Percentiles rank a stretch among this genome's conserved stretches.
Conservation (phyloP, 1,140 invertebrate species). For the Holotrichia oblita region DNA sequence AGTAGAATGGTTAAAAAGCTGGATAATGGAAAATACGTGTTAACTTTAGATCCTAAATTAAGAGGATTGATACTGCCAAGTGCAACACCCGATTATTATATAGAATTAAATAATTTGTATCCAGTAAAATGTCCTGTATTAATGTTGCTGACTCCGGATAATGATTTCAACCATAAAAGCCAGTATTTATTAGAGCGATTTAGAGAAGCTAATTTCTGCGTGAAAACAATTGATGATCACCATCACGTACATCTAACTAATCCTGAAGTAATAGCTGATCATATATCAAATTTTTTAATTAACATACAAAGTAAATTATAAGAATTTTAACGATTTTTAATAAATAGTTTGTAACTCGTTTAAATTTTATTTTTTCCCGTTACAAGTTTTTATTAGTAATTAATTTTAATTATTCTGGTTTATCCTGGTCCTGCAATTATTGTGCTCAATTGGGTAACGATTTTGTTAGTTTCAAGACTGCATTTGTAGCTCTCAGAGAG, state of each 20-base stretch:
- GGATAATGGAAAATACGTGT: constrained; percentile 58
- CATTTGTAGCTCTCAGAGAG: too few species aligned
- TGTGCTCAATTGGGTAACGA: too few species aligned
- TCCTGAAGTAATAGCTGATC: constrained; percentile 64
- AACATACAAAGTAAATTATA: background rate
- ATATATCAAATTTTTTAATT: constrained; percentile 61
- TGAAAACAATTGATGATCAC: constrained; percentile 65
- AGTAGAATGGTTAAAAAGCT: constrained; percentile 60
- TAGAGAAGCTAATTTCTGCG: constrained; percentile 49
- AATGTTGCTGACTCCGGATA: constrained; percentile 53
- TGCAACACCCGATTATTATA: constrained; percentile 47
- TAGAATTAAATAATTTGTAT: constrained; percentile 55
- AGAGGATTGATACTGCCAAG: constrained; percentile 50
- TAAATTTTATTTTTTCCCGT: too few species aligned
- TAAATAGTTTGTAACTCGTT: too few species aligned
- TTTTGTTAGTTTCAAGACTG: too few species aligned
- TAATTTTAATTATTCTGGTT: too few species aligned
- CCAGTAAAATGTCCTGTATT: constrained; percentile 56
- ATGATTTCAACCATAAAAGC: constrained; percentile 28
- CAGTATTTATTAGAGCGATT: constrained; percentile 47
- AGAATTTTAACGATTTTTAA: background rate
- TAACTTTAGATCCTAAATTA: constrained; percentile 52
- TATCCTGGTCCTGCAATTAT: too few species aligned
- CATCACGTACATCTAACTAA: constrained; percentile 73
- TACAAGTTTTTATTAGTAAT: too few species aligned